Evolutionary conservation across 2,797 vertebrate genomes (phyloP).

Genomic region (Squalus acanthias): DNA sequence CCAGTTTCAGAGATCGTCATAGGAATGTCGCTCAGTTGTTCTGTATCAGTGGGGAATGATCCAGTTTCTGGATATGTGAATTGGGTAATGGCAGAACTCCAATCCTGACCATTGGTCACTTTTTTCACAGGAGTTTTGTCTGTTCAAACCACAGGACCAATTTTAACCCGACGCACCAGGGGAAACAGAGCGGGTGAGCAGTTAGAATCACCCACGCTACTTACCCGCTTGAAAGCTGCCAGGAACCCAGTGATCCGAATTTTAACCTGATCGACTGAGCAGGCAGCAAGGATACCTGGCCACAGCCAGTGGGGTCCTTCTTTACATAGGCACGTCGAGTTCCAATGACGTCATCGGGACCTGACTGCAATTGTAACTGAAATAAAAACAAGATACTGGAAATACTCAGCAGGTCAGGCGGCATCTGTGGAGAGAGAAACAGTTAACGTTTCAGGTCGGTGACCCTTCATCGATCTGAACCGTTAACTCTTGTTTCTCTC

Average conservation of each 20-base stretch:
- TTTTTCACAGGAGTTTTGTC: background rate
- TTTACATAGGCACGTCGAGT: background rate
- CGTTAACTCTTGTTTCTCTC: too few species aligned
- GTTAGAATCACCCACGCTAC: background rate
- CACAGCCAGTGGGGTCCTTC: background rate
- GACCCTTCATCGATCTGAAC: too few species aligned
- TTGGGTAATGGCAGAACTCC: background rate
- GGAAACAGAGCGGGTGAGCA: background rate
- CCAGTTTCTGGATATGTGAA: background rate
- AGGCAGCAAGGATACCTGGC: background rate
- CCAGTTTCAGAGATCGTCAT: background rate
- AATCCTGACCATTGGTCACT: background rate
- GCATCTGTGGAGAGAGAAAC: too few species aligned
- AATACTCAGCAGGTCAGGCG: too few species aligned
- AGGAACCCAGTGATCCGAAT: background rate
- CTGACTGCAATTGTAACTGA: background rate
- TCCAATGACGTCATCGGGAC: background rate
- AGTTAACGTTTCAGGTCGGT: too few species aligned
- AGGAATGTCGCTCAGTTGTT: background rate
- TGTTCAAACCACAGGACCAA: background rate
- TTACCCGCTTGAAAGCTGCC: background rate
- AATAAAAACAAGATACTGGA: too few species aligned
- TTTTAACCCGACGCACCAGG: background rate
- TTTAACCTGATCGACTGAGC: background rate
- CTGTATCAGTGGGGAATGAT: background rate